These are phyloP conservation scores for Tetrax tetrax DNA, from an alignment of 2,113 vertebrate genomes.

Conservation along the genomic window DNA sequence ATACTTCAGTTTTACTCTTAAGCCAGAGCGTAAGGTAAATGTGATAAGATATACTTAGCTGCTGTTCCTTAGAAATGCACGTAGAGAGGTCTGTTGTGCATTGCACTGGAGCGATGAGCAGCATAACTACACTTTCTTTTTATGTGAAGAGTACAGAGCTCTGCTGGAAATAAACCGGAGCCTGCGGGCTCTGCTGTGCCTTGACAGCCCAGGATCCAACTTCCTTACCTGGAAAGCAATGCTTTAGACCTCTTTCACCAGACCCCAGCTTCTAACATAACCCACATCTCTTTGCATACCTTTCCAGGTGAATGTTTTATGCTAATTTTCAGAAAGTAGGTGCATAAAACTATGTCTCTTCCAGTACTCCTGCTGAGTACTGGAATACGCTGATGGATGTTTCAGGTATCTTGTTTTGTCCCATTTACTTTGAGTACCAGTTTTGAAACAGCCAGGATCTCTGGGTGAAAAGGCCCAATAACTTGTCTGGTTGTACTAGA, in stretches of 20 bases:
- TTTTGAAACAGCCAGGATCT: background rate
- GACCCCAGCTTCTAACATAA: background rate
- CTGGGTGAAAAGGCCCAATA: background rate
- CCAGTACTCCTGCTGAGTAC: background rate
- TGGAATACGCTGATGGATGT: accelerated
- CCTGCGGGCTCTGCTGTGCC: background rate
- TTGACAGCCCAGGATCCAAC: background rate
- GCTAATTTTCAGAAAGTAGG: background rate
- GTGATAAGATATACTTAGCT: background rate
- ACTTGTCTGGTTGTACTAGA: background rate
- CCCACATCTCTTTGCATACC: background rate
- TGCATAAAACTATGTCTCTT: background rate
- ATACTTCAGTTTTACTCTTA: background rate
- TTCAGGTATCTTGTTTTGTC: background rate
- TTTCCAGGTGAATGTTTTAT: background rate
- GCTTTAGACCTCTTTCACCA: background rate
- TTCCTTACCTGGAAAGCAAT: background rate
- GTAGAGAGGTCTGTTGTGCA: background rate
- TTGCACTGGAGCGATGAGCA: background rate
- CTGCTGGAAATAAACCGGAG: background rate
- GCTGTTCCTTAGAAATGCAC: background rate
- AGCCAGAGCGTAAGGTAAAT: background rate
- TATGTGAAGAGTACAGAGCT: background rate
- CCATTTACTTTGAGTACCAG: background rate
- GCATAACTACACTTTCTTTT: background rate